A percentile compares a stretch with the other conserved stretches of the same genome.
phyloP scores from a whole-genome alignment of 2,888 invertebrate species.

The Sphaeridia pumilis region DNA sequence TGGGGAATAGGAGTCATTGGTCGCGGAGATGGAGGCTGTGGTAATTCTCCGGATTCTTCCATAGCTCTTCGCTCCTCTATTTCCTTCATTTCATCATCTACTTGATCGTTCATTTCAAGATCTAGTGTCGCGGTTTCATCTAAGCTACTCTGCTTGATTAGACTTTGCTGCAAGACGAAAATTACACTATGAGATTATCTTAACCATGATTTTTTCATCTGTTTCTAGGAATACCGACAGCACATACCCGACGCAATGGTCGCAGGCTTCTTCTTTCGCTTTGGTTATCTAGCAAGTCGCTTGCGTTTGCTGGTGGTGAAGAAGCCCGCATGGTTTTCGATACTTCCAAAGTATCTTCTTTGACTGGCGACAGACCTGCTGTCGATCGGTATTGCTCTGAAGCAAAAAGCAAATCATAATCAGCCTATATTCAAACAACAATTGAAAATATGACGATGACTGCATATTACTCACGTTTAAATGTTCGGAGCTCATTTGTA shows the following conservation, averaged over 20 bases:
- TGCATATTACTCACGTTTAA: constrained; percentile 49
- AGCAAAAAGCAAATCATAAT: background rate
- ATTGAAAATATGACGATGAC: background rate
- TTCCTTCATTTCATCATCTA: constrained; percentile 40
- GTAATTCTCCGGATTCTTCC: constrained; percentile 41
- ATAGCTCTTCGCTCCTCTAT: constrained; percentile 41
- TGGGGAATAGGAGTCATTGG: constrained; percentile 44
- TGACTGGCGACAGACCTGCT: constrained; percentile 59
- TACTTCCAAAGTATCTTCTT: constrained; percentile 91
- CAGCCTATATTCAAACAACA: background rate
- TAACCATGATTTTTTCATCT: background rate
- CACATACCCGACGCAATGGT: constrained; percentile 53
- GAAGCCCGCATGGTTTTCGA: constrained; percentile 86
- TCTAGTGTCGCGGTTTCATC: constrained; percentile 72
- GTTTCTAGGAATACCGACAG: background rate
- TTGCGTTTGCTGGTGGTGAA: constrained; percentile 85
- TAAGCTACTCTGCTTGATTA: constrained; percentile 84
- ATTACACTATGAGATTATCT: background rate
- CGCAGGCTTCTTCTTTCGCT: constrained; percentile 62
- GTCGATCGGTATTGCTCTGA: constrained; percentile 43
- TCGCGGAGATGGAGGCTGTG: constrained; percentile 46
- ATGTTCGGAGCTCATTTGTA: constrained; percentile 63
- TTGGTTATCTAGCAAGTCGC: constrained; percentile 75
- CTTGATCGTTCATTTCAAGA: constrained; percentile 50
- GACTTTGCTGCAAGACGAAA: constrained; percentile 44